phyloP scores from a whole-genome alignment of 2,797 vertebrate species.

The Oryzias dopingdopingensis region DNA sequence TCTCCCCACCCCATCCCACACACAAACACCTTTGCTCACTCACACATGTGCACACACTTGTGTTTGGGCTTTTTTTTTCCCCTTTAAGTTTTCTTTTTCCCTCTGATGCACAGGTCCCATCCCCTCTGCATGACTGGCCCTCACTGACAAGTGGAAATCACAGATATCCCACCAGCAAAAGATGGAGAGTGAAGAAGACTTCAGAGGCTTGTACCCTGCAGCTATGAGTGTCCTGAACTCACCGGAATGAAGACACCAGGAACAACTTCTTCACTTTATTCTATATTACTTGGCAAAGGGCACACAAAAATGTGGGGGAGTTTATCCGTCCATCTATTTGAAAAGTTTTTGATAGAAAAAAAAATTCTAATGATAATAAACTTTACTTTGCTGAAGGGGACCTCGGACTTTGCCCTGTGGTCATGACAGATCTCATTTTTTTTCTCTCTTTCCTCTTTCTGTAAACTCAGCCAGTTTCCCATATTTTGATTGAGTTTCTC shows the following conservation, averaged over 20 bases:
- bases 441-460: slow-evolving; percentile 62
- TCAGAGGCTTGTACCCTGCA: slow-evolving; percentile 71
- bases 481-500: slow-evolving; percentile 78
- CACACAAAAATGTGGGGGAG: slow-evolving; percentile 43
- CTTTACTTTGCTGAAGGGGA: slow-evolving; percentile 73
- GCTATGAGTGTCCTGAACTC: slow-evolving; percentile 68
- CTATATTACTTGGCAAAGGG: slow-evolving; percentile 47
- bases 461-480: slow-evolving; percentile 69
- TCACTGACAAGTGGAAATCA: slow-evolving; percentile 75
- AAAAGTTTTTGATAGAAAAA: slow-evolving; percentile 72
- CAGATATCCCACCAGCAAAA: slow-evolving; percentile 68
- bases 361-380: slow-evolving; percentile 44
- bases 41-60: slow-evolving; percentile 2
- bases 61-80: slow-evolving; percentile 15
- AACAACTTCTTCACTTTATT: slow-evolving; percentile 36
- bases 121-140: slow-evolving; percentile 73
- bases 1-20: slow-evolving; percentile 25
- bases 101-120: slow-evolving; percentile 68
- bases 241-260: slow-evolving; percentile 61
- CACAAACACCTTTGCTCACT: slow-evolving; percentile 9
- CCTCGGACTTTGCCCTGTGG: slow-evolving; percentile 73
- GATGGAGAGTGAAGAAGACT: slow-evolving; percentile 68
- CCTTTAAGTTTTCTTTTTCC: slow-evolving; percentile 64
- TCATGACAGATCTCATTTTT: slow-evolving; percentile 77
- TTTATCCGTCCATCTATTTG: slow-evolving; percentile 22